Evolutionary conservation across 2,888 invertebrate genomes (phyloP).

Genomic region (Leptopilina drosophilae): DNA sequence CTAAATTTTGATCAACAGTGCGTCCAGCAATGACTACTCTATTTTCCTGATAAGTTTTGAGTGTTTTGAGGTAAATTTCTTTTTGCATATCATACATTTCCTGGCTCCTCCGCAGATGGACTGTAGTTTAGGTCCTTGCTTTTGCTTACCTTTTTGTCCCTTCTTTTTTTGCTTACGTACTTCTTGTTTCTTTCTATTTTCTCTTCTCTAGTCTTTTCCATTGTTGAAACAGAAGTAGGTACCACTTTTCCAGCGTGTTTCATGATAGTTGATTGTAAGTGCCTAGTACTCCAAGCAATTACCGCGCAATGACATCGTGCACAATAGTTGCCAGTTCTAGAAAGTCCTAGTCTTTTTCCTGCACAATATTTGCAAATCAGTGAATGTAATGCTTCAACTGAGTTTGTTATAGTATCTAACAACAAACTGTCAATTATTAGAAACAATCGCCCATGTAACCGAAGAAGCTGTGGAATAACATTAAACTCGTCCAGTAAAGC

Average conservation of each 20-base stretch:
- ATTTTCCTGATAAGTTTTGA: neutral
- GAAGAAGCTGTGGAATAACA: neutral
- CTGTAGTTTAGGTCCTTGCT: constrained; percentile 13
- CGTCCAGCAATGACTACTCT: neutral
- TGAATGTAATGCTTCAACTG: neutral
- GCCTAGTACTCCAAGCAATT: neutral
- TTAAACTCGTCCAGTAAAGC: neutral
- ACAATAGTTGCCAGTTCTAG: neutral
- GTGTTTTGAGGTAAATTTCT: neutral
- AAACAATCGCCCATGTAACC: neutral
- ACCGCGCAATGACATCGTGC: too few species aligned
- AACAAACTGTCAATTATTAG: neutral
- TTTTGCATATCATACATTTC: neutral
- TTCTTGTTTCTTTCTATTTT: neutral
- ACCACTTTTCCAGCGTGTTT: neutral
- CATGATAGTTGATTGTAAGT: neutral
- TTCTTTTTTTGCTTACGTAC: too few species aligned
- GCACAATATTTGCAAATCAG: neutral
- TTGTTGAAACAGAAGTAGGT: neutral
- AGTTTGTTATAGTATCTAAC: constrained; percentile 5
- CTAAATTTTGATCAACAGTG: neutral
- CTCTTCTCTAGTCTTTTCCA: neutral
- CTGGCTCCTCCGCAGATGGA: neutral
- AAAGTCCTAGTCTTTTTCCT: constrained; percentile 3
- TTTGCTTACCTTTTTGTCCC: neutral